Evolutionary conservation across 2,888 invertebrate species (phyloP).

Genomic region (Apotomis betuletana): DNA sequence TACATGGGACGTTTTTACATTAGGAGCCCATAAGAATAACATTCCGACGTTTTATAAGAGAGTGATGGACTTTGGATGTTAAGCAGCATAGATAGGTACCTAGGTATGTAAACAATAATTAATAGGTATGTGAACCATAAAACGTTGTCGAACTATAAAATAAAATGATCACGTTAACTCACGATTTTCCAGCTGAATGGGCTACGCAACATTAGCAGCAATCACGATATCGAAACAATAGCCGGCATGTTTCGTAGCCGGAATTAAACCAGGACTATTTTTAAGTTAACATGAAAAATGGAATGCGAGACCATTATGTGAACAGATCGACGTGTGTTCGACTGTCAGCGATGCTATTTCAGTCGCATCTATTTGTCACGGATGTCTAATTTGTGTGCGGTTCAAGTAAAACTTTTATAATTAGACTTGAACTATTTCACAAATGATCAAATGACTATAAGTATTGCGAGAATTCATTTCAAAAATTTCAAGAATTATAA

Average conservation of each 20-base stretch:
- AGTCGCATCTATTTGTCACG: slow-evolving; percentile 76
- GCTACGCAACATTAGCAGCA: slow-evolving; percentile 1
- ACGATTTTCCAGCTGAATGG: background rate
- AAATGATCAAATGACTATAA: background rate
- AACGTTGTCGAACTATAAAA: no score
- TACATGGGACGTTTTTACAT: slow-evolving; percentile 16
- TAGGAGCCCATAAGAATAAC: background rate
- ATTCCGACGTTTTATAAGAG: background rate
- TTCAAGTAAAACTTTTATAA: slow-evolving; percentile 72
- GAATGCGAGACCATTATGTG: slow-evolving; percentile 69
- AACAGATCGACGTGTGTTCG: slow-evolving; percentile 74
- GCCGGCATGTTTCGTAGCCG: slow-evolving; percentile 35
- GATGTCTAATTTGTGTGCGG: slow-evolving; percentile 78
- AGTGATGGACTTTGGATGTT: background rate
- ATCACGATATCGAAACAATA: slow-evolving; percentile 30
- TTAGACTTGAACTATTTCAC: slow-evolving; percentile 47
- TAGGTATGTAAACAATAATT: no score
- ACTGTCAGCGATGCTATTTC: slow-evolving; percentile 78
- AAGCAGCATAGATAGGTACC: background rate
- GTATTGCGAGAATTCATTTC: background rate
- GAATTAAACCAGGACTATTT: slow-evolving; percentile 59
- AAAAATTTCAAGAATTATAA: no score
- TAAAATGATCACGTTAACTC: background rate
- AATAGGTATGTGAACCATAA: no score
- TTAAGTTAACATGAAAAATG: slow-evolving; percentile 80